phyloP scores from a whole-genome alignment of 2,113 vertebrate species.

The Excalfactoria chinensis region DNA sequence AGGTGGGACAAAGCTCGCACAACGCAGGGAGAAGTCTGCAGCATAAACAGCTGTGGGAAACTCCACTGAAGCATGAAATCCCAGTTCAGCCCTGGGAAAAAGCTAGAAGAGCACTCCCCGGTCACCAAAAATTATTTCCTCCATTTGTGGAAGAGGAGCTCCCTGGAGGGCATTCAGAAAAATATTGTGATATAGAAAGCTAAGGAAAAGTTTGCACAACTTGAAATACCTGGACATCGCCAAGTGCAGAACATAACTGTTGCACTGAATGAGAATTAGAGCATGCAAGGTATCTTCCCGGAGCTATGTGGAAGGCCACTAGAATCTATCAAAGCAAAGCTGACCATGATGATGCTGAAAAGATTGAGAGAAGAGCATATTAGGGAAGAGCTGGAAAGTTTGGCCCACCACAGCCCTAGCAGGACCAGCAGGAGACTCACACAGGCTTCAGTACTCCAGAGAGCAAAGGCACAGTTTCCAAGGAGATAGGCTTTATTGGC shows the following conservation, averaged over 20 bases:
- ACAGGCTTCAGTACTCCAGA: neutral
- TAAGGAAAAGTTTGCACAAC: neutral
- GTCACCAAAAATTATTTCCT: neutral
- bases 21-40: neutral
- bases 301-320: neutral
- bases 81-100: neutral
- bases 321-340: neutral
- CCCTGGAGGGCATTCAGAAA: neutral
- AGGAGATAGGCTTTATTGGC: neutral
- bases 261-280: neutral
- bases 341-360: neutral
- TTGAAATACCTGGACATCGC: neutral
- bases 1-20: fast-evolving
- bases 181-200: neutral
- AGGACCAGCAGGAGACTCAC: neutral
- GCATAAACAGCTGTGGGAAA: neutral
- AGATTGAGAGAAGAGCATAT: neutral
- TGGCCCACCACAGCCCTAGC: fast-evolving
- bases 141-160: neutral
- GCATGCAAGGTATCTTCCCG: neutral
- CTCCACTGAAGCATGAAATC: neutral
- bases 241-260: neutral
- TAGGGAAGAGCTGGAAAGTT: fast-evolving
- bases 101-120: neutral
- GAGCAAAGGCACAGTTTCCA: neutral